These are phyloP conservation scores for Emydocephalus ijimae DNA, from an alignment of 2,113 vertebrate genomes.

Conservation along the genomic window DNA sequence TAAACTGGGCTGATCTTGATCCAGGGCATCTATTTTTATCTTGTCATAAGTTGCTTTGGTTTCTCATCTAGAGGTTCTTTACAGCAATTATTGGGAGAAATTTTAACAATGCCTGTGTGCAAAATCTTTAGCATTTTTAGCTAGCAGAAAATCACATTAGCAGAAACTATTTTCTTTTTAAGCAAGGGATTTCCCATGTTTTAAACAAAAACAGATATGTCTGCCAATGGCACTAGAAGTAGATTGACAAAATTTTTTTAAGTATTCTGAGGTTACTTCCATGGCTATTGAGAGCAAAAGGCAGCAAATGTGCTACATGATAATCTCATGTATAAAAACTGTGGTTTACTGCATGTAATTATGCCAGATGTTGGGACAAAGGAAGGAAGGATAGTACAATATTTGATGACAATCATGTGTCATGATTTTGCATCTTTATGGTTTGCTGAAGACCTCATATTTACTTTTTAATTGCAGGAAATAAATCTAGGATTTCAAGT, in stretches of 20 bases:
- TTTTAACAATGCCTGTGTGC: background rate
- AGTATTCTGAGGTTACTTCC: background rate
- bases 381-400: background rate
- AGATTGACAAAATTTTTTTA: background rate
- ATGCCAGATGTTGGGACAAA: background rate
- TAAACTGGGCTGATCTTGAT: conserved; percentile 58
- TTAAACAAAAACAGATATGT: background rate
- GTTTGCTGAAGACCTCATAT: background rate
- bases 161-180: background rate
- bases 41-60: conserved; percentile 27
- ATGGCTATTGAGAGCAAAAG: background rate
- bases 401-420: background rate
- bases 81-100: background rate
- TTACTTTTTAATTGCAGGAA: background rate
- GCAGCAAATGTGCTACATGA: background rate
- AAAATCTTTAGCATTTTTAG: background rate
- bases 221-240: background rate
- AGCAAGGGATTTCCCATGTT: background rate
- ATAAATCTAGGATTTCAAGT: background rate
- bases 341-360: background rate
- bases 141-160: background rate
- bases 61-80: background rate
- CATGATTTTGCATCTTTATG: background rate
- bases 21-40: conserved; percentile 57
- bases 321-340: background rate